phyloP scores from a whole-genome alignment of 2,797 vertebrate genomes.

The Lacerta agilis region DNA sequence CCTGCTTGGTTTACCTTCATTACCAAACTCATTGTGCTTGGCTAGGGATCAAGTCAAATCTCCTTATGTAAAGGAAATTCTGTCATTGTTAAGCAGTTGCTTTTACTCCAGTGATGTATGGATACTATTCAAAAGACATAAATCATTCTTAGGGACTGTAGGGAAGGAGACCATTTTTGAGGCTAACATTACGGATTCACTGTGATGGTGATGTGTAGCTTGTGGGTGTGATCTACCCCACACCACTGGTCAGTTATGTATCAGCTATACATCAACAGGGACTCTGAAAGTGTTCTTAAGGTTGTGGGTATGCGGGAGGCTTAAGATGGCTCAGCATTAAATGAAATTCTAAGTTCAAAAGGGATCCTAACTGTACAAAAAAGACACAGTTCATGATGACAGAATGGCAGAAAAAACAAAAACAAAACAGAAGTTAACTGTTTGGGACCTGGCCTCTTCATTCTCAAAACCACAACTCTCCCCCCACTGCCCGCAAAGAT shows the following conservation, averaged over 20 bases:
- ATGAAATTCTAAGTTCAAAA: background rate
- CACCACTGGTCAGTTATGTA: background rate
- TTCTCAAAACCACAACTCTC: background rate
- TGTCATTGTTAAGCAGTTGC: background rate
- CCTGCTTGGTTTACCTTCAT: background rate
- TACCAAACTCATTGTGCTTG: background rate
- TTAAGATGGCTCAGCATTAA: background rate
- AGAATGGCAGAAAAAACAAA: rapidly evolving
- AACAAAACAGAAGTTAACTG: background rate
- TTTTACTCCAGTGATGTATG: background rate
- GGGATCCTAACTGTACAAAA: background rate
- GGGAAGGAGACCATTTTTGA: background rate
- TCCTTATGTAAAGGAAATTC: background rate
- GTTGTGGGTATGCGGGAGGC: background rate
- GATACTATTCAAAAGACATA: background rate
- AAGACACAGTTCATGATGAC: background rate
- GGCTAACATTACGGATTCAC: background rate
- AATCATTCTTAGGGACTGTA: background rate
- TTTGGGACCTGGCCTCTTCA: background rate
- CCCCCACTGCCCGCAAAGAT: background rate
- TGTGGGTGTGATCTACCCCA: background rate
- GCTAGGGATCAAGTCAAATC: background rate
- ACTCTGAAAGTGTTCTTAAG: background rate
- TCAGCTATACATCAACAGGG: background rate
- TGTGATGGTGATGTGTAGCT: background rate